These are phyloP conservation scores for Drosophila neonasuta DNA, from an alignment of 2,888 invertebrate species.

Conservation along the genomic window DNA sequence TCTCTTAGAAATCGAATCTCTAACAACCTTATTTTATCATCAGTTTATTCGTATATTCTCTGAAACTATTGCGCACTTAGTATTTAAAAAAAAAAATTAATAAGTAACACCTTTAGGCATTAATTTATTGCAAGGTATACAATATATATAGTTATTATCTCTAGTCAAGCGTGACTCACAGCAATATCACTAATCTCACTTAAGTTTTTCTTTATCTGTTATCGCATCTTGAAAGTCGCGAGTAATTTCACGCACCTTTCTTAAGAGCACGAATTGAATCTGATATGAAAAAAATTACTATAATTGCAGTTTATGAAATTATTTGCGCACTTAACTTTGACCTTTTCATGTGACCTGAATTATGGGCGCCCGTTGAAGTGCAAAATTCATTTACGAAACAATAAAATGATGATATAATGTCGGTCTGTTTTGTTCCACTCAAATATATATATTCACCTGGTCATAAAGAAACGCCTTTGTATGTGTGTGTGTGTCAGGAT, in stretches of 20 bases:
- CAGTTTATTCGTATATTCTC: no score
- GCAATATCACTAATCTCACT: constrained; percentile 10
- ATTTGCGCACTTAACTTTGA: constrained; percentile 47
- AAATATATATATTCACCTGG: constrained; percentile 11
- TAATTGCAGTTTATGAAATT: constrained; percentile 16
- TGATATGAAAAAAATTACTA: neutral
- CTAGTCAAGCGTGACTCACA: neutral
- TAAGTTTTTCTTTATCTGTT: constrained; percentile 20
- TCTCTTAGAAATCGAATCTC: no score
- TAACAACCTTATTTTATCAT: no score
- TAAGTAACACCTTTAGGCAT: neutral
- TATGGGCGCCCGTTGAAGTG: constrained; percentile 48
- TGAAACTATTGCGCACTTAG: no score
- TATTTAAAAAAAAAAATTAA: no score
- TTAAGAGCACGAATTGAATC: neutral
- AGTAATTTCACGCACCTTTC: neutral
- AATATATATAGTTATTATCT: neutral
- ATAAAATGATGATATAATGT: constrained; percentile 36
- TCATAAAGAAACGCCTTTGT: constrained; percentile 12
- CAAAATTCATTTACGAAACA: constrained; percentile 17
- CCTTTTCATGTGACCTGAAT: constrained; percentile 57
- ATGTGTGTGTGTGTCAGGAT: neutral
- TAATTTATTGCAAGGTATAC: neutral
- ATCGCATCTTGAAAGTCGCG: constrained; percentile 1
- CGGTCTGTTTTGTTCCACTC: neutral